Evolutionary conservation across 2,888 invertebrate species (phyloP), one percentile per base, ranked within the genome.

Genomic region (Melikaiella ostensackeni): DNA sequence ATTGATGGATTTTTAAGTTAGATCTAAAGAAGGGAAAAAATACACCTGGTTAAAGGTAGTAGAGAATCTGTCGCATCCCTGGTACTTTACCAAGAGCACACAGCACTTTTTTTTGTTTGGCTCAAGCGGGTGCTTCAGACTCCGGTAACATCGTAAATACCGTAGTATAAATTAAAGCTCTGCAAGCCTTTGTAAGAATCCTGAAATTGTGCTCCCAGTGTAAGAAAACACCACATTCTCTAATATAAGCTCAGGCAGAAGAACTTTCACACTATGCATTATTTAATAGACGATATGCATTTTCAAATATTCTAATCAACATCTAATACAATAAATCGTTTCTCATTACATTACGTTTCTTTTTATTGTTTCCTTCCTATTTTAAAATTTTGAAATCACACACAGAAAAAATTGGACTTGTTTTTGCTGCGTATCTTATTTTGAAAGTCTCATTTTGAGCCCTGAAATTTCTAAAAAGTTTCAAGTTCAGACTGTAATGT

Each of bases 121-220:
- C 75, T 77, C 66, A 77, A 80, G 80, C 78, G 74, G 78, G 74
- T 78, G 75, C 75, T 78, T 77, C 62, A 77, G 46, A 78, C 62
- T 74, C 74, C 77, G 55, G 74, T 46, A 75, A 77, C 74, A 75
- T 73, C 74, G 74, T 77, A 80, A 75, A 80, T 76, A 77, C 80
- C 77, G 75, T 75, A 80, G 78, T 62, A 78, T 70, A 50, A 70
- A 70, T 77, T 80, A 66, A 77, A 77, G 78, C 76, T 77, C 78
- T 77, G 77, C 78, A 80, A 70, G 50, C 50, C 11, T 66, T 66
- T 42, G 46, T 42, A 66, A 27, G 50, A 46, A 46, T 30, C 70
- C 33, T 50, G 9, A 46, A 70, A 24, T 33, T 50, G 27, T 30
- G 11, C 21, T 66, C 55, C 9, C 8, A 5, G 27, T 27, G 42